These are phyloP conservation scores for Phoebastria nigripes DNA, from an alignment of 2,797 vertebrate species.

Conservation along the genomic window DNA sequence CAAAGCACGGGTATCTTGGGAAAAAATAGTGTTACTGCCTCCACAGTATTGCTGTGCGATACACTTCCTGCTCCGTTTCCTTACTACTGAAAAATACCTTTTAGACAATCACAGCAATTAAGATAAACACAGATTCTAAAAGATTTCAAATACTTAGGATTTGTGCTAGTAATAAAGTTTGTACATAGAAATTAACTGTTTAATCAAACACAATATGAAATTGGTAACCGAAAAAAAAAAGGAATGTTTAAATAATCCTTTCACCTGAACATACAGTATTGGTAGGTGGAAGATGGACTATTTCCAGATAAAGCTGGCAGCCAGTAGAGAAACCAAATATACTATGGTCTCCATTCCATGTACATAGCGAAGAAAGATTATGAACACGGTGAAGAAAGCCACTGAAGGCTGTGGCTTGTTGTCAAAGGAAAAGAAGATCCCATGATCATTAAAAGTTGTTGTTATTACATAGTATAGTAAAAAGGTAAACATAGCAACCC, in stretches of 20 bases:
- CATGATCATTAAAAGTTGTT: neutral
- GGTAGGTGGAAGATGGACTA: neutral
- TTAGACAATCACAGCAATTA: neutral
- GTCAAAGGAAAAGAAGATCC: neutral
- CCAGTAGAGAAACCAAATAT: neutral
- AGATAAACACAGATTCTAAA: neutral
- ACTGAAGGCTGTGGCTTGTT: neutral
- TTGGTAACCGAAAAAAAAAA: neutral
- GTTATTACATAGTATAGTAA: neutral
- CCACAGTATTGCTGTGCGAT: neutral
- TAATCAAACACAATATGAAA: neutral
- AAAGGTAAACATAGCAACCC: neutral
- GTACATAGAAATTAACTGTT: neutral
- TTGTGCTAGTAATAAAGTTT: neutral
- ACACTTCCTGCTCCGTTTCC: neutral
- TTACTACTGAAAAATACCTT: neutral
- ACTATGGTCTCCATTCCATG: neutral
- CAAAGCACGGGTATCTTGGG: neutral
- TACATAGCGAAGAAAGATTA: neutral
- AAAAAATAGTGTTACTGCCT: neutral
- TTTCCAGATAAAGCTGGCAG: neutral
- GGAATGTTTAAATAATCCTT: neutral
- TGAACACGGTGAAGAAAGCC: neutral
- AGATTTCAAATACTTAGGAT: neutral
- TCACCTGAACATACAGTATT: neutral